Base-by-base conservation (phyloP, 2,888 invertebrate genomes). In the Hirtodrosophila cameraria region DNA sequence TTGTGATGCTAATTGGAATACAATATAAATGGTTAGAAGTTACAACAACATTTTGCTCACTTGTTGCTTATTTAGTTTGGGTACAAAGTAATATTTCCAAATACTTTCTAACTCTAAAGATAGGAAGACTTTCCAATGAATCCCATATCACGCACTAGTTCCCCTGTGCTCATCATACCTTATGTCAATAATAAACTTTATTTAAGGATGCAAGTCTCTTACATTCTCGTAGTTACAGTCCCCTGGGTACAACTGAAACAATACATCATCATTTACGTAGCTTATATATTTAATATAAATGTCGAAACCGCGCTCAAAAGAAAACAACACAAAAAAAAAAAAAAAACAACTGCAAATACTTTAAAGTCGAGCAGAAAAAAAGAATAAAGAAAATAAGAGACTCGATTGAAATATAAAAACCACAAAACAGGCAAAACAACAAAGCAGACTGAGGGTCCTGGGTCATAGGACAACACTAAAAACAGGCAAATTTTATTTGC, bases 401-500 rank as follows among this genome's bases (percentile, higher is more conserved):
- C 64, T 76, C 62, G 72, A 79, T 81, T 80, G 79, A 81, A 79
- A 81, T 75, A 75, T 75, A 75, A 81, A 77, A 75, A 75, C 75
- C 78, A 50, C 79, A 78, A 70, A 67, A 78, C 49, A 46, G 41
- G 50, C 36, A 58, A 31, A 43, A 43, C 59, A 48, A 33, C 33
- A 53, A 42, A 43, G 50, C 38, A 45, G 39, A 41, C 41, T 50
- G 54, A 28, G 36, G 49, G 39, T 68, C 62, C 50, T 38, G 50
- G 77, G 75, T 78, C 73, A 74, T 58, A 72, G 79, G 76, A 67
- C 71, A 69, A 64, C 64, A 75, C 73, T 75, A 70, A 75, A 71
- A 73, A 68, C 48, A 73, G 72, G 63, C 68, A 80, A 77, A 82
- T 81, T 81, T 81, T 81, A 81, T 81, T 81, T 81, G 79, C 82